Evolutionary conservation across 2,113 vertebrate species (phyloP).

Genomic region (Phoxinus phoxinus): DNA sequence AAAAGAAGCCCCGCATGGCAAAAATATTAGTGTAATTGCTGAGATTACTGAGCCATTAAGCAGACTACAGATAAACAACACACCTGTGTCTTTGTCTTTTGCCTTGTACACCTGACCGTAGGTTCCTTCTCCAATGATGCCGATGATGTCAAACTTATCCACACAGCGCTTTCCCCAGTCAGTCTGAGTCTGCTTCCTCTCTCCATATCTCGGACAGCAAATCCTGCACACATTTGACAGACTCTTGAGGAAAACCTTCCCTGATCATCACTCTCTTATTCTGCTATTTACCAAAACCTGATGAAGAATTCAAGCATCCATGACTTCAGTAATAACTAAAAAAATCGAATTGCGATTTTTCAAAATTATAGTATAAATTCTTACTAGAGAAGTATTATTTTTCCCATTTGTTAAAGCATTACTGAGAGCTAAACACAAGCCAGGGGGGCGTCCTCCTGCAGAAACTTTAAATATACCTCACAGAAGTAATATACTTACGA

Average conservation of each 20-base stretch:
- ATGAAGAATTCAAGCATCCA: neutral
- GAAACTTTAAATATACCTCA: too few species aligned
- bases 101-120: conserved; percentile 99
- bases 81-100: conserved; percentile 96
- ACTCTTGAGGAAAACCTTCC: neutral
- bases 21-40: neutral
- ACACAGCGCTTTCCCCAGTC: conserved; percentile 99
- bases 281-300: neutral
- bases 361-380: too few species aligned
- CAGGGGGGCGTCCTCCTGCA: too few species aligned
- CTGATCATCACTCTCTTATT: neutral
- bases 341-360: too few species aligned
- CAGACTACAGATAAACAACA: neutral
- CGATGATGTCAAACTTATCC: conserved; percentile 97
- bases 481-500: too few species aligned
- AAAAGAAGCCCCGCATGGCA: neutral
- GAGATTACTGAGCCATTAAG: neutral
- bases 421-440: too few species aligned
- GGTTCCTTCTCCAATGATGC: conserved; percentile 97
- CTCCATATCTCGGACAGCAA: conserved; percentile 96
- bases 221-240: conserved; percentile 78
- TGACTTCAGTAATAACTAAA: neutral
- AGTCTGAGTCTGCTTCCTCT: conserved; percentile 92
- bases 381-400: too few species aligned
- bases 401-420: too few species aligned